Base-by-base conservation (phyloP, 2,113 vertebrate species). In the Pyrgilauda ruficollis region DNA sequence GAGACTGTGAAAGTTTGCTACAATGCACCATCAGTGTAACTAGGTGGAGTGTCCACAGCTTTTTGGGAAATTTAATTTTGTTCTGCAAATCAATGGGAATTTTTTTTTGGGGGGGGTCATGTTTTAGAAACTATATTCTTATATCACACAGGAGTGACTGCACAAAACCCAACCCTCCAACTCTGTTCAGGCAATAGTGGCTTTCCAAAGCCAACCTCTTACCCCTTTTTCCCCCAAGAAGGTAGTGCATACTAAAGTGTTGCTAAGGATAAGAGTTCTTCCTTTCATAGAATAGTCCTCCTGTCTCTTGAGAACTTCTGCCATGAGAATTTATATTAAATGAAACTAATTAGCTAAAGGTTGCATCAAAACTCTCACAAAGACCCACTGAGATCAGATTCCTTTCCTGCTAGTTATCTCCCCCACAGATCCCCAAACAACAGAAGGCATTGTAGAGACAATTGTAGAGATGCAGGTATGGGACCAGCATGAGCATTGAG, bases 281-380 rank as follows among this genome's bases (percentile, higher is more conserved):
- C 91, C 81, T 96, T 95, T 96, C 95, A 79, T 53, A 89, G 91
- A 92, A 87, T 37, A 92, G 74, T 94, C 74, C 33, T 94, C 16
- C 41, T 73, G 77, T 87, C 95, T 96, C 96, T 78, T 89, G 95
- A 97, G 95, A 86, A 58, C 69, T 75, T 89, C 77, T 93, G 70
- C 89, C 95, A 84, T 84, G 96, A 96, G 95, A 94, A 94, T 97
- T 93, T 91, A 76, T 95, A 95, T 95, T 95, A 97, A 94, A 96
- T 93, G 95, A 96, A 97, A 96, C 95, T 97, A 97, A 97, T 97
- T 97, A 97, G 95, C 93, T 95, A 94, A 96, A 96, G 94, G 94
- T 96, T 96, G 96, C 96, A 97, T 95, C 96, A 95, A 95, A 97
- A 95, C 96, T 95, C 95, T 94, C 77, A 89, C 61, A 75, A 94